Conservation (phyloP, 1,140 invertebrate genomes). For the Zaprionus lachaisei region DNA sequence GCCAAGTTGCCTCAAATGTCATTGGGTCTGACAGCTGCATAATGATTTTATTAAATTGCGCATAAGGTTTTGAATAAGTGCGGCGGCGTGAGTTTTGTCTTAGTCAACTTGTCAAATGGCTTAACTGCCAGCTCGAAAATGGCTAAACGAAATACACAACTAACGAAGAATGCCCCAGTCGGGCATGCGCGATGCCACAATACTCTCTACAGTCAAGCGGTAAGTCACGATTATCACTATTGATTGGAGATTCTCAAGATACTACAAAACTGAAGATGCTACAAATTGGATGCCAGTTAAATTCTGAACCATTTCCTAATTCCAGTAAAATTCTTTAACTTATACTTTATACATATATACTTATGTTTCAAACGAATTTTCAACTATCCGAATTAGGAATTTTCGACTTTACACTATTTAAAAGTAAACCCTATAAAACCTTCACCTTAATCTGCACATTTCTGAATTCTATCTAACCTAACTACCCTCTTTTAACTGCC, state of each 20-base stretch:
- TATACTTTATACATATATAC: too few species aligned
- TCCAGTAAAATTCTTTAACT: too few species aligned
- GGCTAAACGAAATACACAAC: constrained; percentile 1
- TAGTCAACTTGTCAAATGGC: constrained; percentile 53
- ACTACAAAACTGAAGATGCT: too few species aligned
- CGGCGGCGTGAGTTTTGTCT: constrained; percentile 53
- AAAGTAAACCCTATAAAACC: background rate
- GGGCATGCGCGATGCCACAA: background rate
- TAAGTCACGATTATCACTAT: background rate
- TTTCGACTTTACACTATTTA: too few species aligned
- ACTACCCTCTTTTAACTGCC: background rate
- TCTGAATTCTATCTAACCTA: background rate
- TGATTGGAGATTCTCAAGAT: background rate
- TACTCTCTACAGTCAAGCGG: constrained; percentile 1
- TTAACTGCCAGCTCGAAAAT: constrained; percentile 47
- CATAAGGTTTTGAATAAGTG: constrained; percentile 57
- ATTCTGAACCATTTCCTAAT: too few species aligned
- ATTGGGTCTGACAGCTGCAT: constrained; percentile 57
- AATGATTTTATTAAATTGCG: constrained; percentile 62
- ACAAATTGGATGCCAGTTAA: too few species aligned
- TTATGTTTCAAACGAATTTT: too few species aligned
- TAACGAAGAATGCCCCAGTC: constrained; percentile 31
- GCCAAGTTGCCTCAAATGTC: constrained; percentile 51
- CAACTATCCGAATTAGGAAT: too few species aligned
- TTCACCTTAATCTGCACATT: background rate